Base-by-base conservation (phyloP, 2,888 invertebrate genomes). In the Hofmannophila pseudospretella region DNA sequence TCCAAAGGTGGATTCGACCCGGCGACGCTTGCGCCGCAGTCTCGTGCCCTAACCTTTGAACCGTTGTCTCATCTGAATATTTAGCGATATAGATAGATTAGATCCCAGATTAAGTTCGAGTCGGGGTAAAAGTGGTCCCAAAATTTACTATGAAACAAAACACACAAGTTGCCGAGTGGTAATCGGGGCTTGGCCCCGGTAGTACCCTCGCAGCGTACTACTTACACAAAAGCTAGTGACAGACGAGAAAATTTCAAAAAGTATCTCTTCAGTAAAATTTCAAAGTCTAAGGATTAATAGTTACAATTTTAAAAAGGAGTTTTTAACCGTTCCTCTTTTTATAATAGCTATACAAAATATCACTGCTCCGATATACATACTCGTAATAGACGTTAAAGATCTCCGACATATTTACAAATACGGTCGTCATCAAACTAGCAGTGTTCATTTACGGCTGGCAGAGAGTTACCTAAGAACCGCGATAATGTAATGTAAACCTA, bases 121-220 rank as follows among this genome's bases (percentile, higher is more conserved):
- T 61, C 54, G 61, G 67, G 68, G 64, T 59, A 67, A 65, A 67
- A 77, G 69, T 85, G 85, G 85, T 85, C 85, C 85, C 85, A 84
- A 84, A 80, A 78, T 82, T 79, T 79, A 80, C 69, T 81, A 82
- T 80, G 80, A 85, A 82, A 73, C 67, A 71, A 73, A 80, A 80
- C 73, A 80, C 73, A 72, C 68, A 65, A 69, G 67, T 3, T 16
- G 5, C 71, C 64, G 71, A 63, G 66, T 55, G 55, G 47, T 49
- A 39, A 16, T n/a, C n/a, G 2, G n/a, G n/a, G 54, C 54, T 48
- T 55, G 25, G n/a, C 9, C 11, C 7, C 54, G 54, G 52, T 57
- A 54, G 55, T 55, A 41, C 54, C 56, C 55, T 64, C 57, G 50
- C 62, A 64, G 65, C 63, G 57, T 58, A 47, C 73, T 72, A 74